These are phyloP conservation scores for Engraulis encrasicolus DNA, from an alignment of 2,113 vertebrate species.

Conservation along the genomic window DNA sequence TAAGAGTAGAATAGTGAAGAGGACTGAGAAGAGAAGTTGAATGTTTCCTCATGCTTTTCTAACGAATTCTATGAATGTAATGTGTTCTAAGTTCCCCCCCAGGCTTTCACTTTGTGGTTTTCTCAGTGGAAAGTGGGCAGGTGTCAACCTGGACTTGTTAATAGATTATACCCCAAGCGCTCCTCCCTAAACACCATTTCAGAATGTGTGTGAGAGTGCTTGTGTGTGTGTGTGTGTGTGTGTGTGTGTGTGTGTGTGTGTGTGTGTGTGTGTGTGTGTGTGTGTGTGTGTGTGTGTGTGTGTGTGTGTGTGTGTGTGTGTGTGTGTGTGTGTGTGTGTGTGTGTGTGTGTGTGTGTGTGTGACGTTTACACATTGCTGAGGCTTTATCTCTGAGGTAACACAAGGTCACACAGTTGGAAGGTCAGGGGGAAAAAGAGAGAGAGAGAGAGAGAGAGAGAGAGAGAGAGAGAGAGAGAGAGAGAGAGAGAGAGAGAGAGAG, in stretches of 20 bases:
- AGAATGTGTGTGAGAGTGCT: too few species aligned
- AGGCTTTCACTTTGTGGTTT: background rate
- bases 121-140: background rate
- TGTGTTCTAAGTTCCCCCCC: background rate
- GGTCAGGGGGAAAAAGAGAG: background rate
- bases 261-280: too few species aligned
- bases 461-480: background rate
- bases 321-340: slow-evolving; percentile 18
- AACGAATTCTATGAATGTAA: background rate
- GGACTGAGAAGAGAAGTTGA: too few species aligned
- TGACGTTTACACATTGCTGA: background rate
- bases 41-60: background rate
- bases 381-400: background rate
- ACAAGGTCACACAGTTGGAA: slow-evolving; percentile 9
- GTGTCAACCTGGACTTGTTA: background rate
- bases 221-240: slow-evolving; percentile 20
- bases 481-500: background rate
- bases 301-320: too few species aligned
- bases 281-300: too few species aligned
- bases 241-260: slow-evolving; percentile 39
- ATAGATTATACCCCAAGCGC: background rate
- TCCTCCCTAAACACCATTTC: background rate
- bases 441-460: background rate
- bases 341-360: slow-evolving; percentile 39
- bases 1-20: too few species aligned